These are phyloP conservation scores for Narcine bancroftii DNA, from an alignment of 2,113 vertebrate species.

Conservation along the genomic window DNA sequence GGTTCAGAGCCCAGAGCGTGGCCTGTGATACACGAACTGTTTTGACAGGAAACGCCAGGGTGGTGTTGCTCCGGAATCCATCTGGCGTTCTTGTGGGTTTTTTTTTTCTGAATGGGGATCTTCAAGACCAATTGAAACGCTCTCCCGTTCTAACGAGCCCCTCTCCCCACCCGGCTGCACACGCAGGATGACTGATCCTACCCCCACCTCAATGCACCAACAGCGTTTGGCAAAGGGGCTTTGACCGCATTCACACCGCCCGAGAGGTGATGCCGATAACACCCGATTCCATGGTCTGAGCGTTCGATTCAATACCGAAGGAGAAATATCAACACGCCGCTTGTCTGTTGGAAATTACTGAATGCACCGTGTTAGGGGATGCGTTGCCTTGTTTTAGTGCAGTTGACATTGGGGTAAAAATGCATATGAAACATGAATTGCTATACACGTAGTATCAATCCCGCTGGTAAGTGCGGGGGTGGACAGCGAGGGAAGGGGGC, in stretches of 20 bases:
- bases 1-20: neutral
- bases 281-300: neutral
- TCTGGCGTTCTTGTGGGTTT: neutral
- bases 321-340: neutral
- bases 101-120: slow-evolving; percentile 10
- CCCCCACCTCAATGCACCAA: neutral
- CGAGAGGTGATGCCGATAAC: neutral
- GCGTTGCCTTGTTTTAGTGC: neutral
- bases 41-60: neutral
- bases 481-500: neutral
- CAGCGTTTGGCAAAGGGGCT: neutral
- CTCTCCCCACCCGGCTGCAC: neutral
- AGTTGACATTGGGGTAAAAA: neutral
- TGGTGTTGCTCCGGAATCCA: neutral
- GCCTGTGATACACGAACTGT: neutral
- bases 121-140: neutral
- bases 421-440: neutral
- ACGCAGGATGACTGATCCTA: neutral
- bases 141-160: neutral
- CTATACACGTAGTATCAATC: neutral
- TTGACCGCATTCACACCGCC: neutral
- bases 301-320: neutral
- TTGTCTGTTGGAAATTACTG: neutral
- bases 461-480: neutral
- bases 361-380: neutral